Base-by-base conservation (phyloP, 2,113 vertebrate species). In the Ceyx margarethae region DNA sequence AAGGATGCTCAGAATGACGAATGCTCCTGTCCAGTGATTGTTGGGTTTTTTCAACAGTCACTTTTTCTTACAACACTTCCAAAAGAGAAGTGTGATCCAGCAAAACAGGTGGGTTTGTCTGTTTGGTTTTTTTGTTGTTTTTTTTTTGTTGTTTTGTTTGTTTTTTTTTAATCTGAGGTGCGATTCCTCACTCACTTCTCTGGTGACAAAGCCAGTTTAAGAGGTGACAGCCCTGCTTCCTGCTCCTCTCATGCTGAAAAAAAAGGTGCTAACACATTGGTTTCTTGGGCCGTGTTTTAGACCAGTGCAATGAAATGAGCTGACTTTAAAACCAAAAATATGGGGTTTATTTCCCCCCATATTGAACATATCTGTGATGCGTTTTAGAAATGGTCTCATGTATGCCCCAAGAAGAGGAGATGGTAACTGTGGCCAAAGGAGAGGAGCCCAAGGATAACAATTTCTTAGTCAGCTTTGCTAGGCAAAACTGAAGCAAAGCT, bases 151-250 rank as follows among this genome's bases (percentile, higher is more conserved):
- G 37, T 37, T 37, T 37, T 37, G 9, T 66, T n/a, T 48, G 18
- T 33, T 37, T 51, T 50, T 15, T 37, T 15, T 46, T 28, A 58
- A 29, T 87, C 74, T 65, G 87, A 84, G 69, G 53, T 95, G 74
- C 20, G 37, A 76, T 92, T 90, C 54, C 62, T 92, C 58, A 72
- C 57, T 89, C 84, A 68, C 15, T 89, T 89, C n/a, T 61, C 17
- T 84, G 40, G 62, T 87, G 81, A 81, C 45, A 82, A 82, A 81
- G 33, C 40, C 69, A 46, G 69, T 93, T 78, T 88, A 83, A 74
- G 73, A 88, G 73, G 80, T 78, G 88, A 62, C 68, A 85, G 16
- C 45, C 6, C 42, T 76, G 40, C 46, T 90, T 90, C 93, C 61
- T 2, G 3, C 60, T 88, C 7, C 51, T 72, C 31, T 76, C 42